Percentiles rank a stretch among this genome's conserved stretches.
Evolutionary conservation across 2,797 vertebrate genomes (phyloP).

Genomic region (Enteromius radiatus): DNA sequence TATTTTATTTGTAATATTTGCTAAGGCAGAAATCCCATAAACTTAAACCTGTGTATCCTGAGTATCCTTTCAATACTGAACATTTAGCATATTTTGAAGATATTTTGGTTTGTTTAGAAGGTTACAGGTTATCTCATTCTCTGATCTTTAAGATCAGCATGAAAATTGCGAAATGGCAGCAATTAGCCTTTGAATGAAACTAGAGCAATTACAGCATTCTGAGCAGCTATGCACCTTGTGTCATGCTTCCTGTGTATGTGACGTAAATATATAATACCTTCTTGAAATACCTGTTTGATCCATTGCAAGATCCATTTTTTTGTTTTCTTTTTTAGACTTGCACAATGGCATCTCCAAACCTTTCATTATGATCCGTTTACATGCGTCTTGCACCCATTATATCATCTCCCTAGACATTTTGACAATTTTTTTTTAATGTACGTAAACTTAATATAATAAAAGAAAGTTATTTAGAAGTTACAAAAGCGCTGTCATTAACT

Average conservation of each 20-base stretch:
- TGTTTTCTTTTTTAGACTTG: not conserved
- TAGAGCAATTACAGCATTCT: not conserved
- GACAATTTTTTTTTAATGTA: not conserved
- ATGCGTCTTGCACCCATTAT: not conserved
- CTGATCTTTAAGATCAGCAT: not conserved
- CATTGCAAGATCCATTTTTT: not conserved
- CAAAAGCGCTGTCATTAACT: not conserved
- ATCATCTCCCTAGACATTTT: not conserved
- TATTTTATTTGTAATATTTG: not conserved
- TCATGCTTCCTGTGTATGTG: not conserved
- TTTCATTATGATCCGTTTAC: not conserved
- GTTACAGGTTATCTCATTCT: not conserved
- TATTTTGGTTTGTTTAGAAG: not conserved
- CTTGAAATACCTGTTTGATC: conserved; percentile 27
- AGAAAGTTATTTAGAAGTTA: not conserved
- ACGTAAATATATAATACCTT: not conserved
- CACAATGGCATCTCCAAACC: not conserved
- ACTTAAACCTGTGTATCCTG: not conserved
- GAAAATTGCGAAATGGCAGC: not conserved
- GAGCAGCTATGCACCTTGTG: not conserved
- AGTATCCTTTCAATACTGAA: not conserved
- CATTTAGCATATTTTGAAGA: not conserved
- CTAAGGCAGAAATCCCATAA: not conserved
- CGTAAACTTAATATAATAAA: not conserved
- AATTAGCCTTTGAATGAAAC: not conserved